Evolutionary conservation across 1,140 invertebrate genomes (phyloP).

Genomic region (Homalodisca vitripennis): DNA sequence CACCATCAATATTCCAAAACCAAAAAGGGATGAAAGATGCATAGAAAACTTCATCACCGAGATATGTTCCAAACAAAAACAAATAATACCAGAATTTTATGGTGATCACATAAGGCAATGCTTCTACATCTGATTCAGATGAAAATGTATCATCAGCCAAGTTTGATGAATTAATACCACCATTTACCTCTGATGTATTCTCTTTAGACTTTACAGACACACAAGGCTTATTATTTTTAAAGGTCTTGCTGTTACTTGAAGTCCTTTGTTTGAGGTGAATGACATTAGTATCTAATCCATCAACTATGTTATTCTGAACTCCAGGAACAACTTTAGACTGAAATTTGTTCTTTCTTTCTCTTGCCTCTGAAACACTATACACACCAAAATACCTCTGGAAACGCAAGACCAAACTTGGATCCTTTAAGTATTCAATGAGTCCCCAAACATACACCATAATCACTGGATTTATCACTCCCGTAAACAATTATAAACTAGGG

Average conservation of each 20-base stretch:
- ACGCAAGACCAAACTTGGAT: slow-evolving; percentile 39
- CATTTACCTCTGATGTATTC: slow-evolving; percentile 10
- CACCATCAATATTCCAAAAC: slow-evolving; percentile 90
- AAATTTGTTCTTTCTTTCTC: slow-evolving; percentile 5
- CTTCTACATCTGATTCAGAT: slow-evolving; percentile 35
- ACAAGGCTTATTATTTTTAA: no score
- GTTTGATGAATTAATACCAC: neutral
- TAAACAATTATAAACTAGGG: no score
- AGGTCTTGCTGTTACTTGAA: neutral
- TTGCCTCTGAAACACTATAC: slow-evolving; percentile 4
- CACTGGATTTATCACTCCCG: no score
- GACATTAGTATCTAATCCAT: neutral
- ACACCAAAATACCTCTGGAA: slow-evolving; percentile 43
- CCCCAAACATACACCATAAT: no score
- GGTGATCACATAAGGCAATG: slow-evolving; percentile 56
- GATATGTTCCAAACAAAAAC: slow-evolving; percentile 76
- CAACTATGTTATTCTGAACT: neutral
- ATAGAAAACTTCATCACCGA: slow-evolving; percentile 90
- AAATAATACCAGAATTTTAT: slow-evolving; percentile 86
- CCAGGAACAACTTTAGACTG: neutral
- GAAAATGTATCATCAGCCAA: slow-evolving; percentile 4
- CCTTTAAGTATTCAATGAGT: slow-evolving; percentile 38
- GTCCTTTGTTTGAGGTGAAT: slow-evolving; percentile 10
- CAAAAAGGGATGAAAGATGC: slow-evolving; percentile 84
- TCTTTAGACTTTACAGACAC: no score